Conservation (phyloP, 2,888 invertebrate genomes). For the Agrochola lychnidis region DNA sequence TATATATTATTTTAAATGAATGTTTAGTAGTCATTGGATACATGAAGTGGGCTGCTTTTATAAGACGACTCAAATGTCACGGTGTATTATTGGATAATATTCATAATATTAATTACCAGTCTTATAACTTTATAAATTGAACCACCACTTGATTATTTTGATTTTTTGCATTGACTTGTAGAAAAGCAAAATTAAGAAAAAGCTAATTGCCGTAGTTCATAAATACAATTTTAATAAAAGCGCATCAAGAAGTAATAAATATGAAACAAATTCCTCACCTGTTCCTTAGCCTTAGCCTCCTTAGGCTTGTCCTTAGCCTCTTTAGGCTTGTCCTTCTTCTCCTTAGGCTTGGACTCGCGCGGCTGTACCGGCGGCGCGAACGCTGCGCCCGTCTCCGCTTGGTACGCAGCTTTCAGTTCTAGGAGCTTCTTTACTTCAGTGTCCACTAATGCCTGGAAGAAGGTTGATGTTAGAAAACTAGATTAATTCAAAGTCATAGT, state of each 20-base stretch:
- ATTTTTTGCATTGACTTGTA: neutral
- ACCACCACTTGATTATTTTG: too few relatives aligned
- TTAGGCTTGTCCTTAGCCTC: constrained; percentile 71
- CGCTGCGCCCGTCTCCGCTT: constrained; percentile 90
- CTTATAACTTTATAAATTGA: too few relatives aligned
- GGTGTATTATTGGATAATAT: too few relatives aligned
- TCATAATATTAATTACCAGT: too few relatives aligned
- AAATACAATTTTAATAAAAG: neutral
- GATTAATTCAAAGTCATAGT: too few relatives aligned
- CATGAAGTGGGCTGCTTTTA: too few relatives aligned
- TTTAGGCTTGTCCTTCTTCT: constrained; percentile 76
- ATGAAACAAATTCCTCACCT: constrained; percentile 64
- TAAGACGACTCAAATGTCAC: too few relatives aligned
- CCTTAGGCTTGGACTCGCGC: constrained; percentile 77
- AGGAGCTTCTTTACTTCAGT: constrained; percentile 91
- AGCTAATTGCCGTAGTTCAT: neutral
- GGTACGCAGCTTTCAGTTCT: constrained; percentile 92
- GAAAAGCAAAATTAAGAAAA: neutral
- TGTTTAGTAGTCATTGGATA: too few relatives aligned
- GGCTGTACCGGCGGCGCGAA: constrained; percentile 81
- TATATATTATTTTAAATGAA: too few relatives aligned
- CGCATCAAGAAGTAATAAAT: neutral
- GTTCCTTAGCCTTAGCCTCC: constrained; percentile 76
- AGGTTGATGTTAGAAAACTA: too few relatives aligned
- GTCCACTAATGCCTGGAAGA: constrained; percentile 84